Base-by-base conservation (phyloP, 2,113 vertebrate genomes). In the Oxygymnocypris stewartii region DNA sequence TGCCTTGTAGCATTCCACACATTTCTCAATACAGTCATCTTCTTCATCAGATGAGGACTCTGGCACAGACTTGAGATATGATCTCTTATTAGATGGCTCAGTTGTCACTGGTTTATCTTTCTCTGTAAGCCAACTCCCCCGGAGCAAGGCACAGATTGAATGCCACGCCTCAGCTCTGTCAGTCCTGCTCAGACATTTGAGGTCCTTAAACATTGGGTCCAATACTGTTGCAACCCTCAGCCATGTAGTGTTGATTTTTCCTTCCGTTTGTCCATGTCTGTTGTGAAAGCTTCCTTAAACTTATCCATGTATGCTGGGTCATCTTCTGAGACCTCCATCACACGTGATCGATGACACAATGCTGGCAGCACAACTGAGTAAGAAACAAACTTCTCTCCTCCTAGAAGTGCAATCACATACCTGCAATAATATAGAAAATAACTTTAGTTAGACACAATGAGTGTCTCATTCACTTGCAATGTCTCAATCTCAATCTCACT, bases 241-340 rank as follows among this genome's bases (percentile, higher is more conserved):
- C 63, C 63, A 67, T 67, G 63, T 67, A 11, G 12, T 67, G 12
- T 57, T 57, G 54, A 0, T 67, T 67, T 67, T 5, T 28, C 61
- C n/a, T 65, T 65, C 25, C 63, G 11, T 67, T 65, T 65, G 63
- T 65, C 63, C 25, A 65, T 65, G 63, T 65, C 63, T 28, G 63
- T 65, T 65, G 23, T 65, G 11, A 65, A 65, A 65, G n/a, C 28
- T 67, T 67, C 63, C 63, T 88, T 88, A 78, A 84, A 88, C 42
- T 82, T 82, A 11, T 47, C 16, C 54, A 84, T 69, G 81, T 75
- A 84, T n/a, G 63, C 65, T 79, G 80, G 80, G 75, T 87, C 74
- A 73, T 88, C 81, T 25, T 88, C 85, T 47, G 73, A 54, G 54
- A 37, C 20, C 54, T 71, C 79, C 84, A 75, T 86, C 84, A 84